These are phyloP conservation scores for Zaprionus nigranus DNA, from an alignment of 1,140 invertebrate genomes.

Conservation along the genomic window DNA sequence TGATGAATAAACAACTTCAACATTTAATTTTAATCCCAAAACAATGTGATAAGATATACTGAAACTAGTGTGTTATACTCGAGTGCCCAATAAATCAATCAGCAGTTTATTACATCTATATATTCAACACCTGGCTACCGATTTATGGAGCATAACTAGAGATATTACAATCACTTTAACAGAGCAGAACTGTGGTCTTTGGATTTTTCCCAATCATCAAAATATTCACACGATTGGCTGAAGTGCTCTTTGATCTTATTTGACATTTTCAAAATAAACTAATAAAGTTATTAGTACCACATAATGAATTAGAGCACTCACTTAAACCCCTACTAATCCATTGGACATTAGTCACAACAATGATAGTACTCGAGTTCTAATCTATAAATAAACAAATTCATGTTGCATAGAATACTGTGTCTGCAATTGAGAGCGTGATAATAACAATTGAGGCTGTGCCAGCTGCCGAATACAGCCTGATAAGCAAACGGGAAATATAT, in stretches of 20 bases:
- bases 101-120: neutral
- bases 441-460: conserved; percentile 25
- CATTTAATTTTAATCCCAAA: no score
- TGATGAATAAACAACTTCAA: no score
- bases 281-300: neutral
- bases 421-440: conserved; percentile 26
- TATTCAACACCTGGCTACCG: neutral
- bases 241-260: neutral
- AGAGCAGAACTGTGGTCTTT: no score
- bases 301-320: conserved; percentile 3
- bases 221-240: neutral
- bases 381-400: conserved; percentile 28
- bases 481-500: conserved; percentile 23
- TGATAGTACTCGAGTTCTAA: conserved; percentile 18
- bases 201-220: neutral
- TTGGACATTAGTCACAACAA: conserved; percentile 34
- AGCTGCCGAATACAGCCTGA: conserved; percentile 34
- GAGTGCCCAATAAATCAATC: neutral
- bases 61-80: neutral
- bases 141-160: neutral
- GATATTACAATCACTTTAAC: neutral
- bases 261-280: neutral
- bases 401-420: conserved; percentile 8
- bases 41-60: no score
- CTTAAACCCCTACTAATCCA: neutral